Evolutionary conservation across 2,888 invertebrate genomes (phyloP).

Genomic region (Drosophila leonis): DNA sequence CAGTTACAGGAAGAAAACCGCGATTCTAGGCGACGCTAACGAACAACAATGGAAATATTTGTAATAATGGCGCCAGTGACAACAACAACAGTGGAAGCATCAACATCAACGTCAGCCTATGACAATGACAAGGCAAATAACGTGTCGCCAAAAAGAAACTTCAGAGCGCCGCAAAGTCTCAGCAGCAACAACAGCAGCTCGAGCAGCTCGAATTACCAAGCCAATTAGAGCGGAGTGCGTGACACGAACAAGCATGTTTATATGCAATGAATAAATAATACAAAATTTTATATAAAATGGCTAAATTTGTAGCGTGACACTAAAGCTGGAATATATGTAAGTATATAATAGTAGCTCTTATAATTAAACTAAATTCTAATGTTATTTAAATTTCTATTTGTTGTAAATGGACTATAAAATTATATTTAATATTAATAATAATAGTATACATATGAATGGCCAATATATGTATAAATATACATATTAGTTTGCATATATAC

Average conservation of each 20-base stretch:
- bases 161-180: slow-evolving; percentile 37
- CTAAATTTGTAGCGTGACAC: too few species aligned
- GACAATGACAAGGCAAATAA: slow-evolving; percentile 74
- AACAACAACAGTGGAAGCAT: slow-evolving; percentile 37
- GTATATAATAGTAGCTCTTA: too few species aligned
- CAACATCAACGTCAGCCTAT: slow-evolving; percentile 60
- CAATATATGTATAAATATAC: too few species aligned
- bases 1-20: slow-evolving; percentile 64
- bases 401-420: neutral
- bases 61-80: slow-evolving; percentile 69
- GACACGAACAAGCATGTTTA: neutral
- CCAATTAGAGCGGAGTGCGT: slow-evolving; percentile 13
- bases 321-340: too few species aligned
- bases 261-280: neutral
- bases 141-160: slow-evolving; percentile 51
- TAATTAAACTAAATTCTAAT: too few species aligned
- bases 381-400: neutral
- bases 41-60: slow-evolving; percentile 63
- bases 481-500: neutral
- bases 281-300: neutral
- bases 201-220: slow-evolving; percentile 7
- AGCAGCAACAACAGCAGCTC: slow-evolving; percentile 11
- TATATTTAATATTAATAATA: neutral
- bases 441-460: neutral
- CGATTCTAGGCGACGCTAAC: slow-evolving; percentile 58